Evolutionary conservation across 2,888 invertebrate genomes (phyloP).

Genomic region (Physocephala rufipes): DNA sequence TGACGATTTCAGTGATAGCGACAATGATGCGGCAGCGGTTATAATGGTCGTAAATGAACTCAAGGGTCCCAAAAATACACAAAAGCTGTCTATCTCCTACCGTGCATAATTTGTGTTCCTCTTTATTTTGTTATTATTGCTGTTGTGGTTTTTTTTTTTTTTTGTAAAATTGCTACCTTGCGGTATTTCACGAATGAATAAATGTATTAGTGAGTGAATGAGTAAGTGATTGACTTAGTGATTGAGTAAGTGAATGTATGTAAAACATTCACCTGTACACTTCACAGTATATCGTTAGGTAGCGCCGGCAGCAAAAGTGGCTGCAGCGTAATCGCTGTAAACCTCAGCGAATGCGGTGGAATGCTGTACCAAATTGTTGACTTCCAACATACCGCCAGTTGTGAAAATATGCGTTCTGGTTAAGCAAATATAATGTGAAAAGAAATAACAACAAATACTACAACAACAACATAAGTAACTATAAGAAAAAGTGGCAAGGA

Average conservation of each 20-base stretch:
- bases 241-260: constrained; percentile 11
- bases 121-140: too few relatives aligned
- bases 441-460: constrained; percentile 22
- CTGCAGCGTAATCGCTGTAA: constrained; percentile 26
- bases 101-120: constrained; percentile 29
- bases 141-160: too few relatives aligned
- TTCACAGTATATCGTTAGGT: too few relatives aligned
- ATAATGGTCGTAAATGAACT: background rate
- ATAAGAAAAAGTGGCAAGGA: background rate
- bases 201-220: too few relatives aligned
- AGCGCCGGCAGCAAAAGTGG: background rate
- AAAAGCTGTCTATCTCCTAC: background rate
- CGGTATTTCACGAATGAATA: too few relatives aligned
- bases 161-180: background rate
- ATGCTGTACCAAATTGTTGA: constrained; percentile 45
- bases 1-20: too few relatives aligned
- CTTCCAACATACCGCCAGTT: constrained; percentile 47
- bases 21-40: too few relatives aligned
- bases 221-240: background rate
- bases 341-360: constrained; percentile 39
- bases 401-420: constrained; percentile 43
- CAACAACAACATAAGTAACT: background rate
- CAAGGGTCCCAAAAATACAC: background rate
- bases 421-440: constrained; percentile 16
- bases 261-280: background rate